These are phyloP conservation scores for Lepidiolamprologus cunningtoni DNA, from an alignment of 2,113 vertebrate species.

Conservation along the genomic window DNA sequence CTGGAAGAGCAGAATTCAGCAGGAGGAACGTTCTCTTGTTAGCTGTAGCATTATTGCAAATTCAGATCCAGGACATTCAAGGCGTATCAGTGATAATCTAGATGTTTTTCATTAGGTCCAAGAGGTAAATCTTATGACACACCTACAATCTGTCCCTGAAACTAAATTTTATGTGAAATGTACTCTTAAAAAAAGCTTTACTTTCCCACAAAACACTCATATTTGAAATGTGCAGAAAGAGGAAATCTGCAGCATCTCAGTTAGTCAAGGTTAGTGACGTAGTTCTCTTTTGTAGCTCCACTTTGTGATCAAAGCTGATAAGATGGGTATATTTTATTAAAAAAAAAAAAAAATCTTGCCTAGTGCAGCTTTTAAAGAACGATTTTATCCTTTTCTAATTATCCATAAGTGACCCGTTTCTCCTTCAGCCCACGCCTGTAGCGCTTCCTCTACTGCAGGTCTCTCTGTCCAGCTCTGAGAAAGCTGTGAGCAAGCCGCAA, in stretches of 20 bases:
- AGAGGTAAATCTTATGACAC: background rate
- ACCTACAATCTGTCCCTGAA: background rate
- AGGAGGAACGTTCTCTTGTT: background rate
- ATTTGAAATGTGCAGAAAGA: background rate
- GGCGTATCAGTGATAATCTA: background rate
- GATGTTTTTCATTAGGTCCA: background rate
- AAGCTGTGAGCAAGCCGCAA: background rate
- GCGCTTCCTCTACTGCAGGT: background rate
- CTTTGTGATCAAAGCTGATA: slow-evolving; percentile 5
- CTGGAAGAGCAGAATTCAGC: background rate
- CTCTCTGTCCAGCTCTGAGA: background rate
- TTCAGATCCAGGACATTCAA: background rate
- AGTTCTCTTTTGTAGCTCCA: background rate
- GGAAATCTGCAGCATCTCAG: slow-evolving; percentile 22
- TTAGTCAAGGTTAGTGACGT: background rate
- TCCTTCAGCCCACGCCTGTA: slow-evolving; percentile 4
- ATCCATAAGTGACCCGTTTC: background rate
- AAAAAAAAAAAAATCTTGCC: accelerated
- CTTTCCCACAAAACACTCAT: background rate
- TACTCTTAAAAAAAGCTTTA: background rate
- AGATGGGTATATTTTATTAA: background rate
- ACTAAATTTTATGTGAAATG: background rate
- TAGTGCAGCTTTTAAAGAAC: background rate
- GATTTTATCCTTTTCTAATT: background rate
- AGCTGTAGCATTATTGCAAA: background rate